These are phyloP conservation scores for Gobio gobio DNA, from an alignment of 2,113 vertebrate species.

Conservation along the genomic window DNA sequence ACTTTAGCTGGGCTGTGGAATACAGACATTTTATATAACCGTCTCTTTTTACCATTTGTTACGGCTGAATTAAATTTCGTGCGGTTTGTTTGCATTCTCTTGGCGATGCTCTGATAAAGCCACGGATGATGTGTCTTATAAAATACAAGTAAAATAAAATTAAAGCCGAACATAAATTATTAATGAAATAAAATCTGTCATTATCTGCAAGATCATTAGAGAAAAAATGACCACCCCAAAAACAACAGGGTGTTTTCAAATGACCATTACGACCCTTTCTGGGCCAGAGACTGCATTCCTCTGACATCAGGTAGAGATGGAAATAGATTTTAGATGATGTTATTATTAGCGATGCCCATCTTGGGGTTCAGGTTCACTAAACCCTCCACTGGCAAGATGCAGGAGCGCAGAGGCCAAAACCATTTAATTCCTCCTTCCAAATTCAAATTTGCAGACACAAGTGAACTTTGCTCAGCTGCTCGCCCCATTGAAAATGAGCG, in stretches of 20 bases:
- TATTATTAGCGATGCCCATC: slow-evolving; percentile 47
- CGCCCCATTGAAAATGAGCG: slow-evolving; percentile 48
- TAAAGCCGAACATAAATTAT: slow-evolving; percentile 10
- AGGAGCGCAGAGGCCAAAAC: slow-evolving; percentile 35
- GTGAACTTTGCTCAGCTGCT: slow-evolving; percentile 57
- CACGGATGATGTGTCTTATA: neutral
- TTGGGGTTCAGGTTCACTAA: slow-evolving; percentile 34
- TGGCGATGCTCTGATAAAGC: slow-evolving; percentile 19
- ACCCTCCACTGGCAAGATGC: slow-evolving; percentile 54
- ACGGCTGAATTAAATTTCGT: neutral
- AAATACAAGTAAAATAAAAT: slow-evolving; percentile 25
- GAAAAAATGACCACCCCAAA: slow-evolving; percentile 1
- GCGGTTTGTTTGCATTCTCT: slow-evolving; percentile 24
- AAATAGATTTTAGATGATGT: slow-evolving; percentile 19
- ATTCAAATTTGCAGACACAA: slow-evolving; percentile 61
- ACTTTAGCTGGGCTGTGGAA: neutral
- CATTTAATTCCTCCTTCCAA: slow-evolving; percentile 27
- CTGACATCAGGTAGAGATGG: slow-evolving; percentile 23
- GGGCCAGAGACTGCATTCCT: slow-evolving; percentile 17
- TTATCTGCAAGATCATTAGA: slow-evolving; percentile 31
- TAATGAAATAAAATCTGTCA: slow-evolving; percentile 36
- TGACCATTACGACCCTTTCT: neutral
- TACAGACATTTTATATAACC: slow-evolving; percentile 5
- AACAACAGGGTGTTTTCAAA: slow-evolving; percentile 14
- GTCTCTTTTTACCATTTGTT: neutral